These are phyloP conservation scores for Anoura caudifer DNA, from an alignment of 2,113 vertebrate genomes.

Conservation along the genomic window DNA sequence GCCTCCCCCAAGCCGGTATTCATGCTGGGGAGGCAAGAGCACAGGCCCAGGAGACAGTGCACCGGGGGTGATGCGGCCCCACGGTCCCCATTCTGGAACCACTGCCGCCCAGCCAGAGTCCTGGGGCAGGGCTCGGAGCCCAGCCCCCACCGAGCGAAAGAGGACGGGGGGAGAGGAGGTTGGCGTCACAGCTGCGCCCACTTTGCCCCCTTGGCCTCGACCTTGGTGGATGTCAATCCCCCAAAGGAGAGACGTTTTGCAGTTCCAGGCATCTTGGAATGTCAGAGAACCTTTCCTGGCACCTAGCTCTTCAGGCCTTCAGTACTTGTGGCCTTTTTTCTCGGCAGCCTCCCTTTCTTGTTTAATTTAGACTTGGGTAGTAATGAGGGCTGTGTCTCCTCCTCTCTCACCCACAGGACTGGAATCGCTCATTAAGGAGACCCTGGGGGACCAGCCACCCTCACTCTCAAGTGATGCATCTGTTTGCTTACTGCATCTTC, in stretches of 20 bases:
- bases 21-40: background rate
- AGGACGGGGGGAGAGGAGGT: background rate
- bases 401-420: too few species aligned
- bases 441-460: background rate
- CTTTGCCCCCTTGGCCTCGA: background rate
- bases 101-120: background rate
- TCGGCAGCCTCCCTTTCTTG: background rate
- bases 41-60: background rate
- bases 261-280: background rate
- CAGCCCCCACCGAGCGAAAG: fast-evolving
- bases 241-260: background rate
- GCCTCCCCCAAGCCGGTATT: too few species aligned
- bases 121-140: background rate
- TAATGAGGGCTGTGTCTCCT: background rate
- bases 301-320: background rate
- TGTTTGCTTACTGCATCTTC: background rate
- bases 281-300: background rate
- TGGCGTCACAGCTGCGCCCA: background rate
- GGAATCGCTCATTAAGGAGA: background rate
- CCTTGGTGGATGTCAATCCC: background rate
- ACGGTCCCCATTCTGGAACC: background rate
- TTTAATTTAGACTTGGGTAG: background rate
- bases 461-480: background rate
- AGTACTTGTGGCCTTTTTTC: background rate
- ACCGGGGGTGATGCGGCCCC: fast-evolving